These are phyloP conservation scores for Aphodius granarius DNA, from an alignment of 2,888 invertebrate genomes.

Conservation along the genomic window DNA sequence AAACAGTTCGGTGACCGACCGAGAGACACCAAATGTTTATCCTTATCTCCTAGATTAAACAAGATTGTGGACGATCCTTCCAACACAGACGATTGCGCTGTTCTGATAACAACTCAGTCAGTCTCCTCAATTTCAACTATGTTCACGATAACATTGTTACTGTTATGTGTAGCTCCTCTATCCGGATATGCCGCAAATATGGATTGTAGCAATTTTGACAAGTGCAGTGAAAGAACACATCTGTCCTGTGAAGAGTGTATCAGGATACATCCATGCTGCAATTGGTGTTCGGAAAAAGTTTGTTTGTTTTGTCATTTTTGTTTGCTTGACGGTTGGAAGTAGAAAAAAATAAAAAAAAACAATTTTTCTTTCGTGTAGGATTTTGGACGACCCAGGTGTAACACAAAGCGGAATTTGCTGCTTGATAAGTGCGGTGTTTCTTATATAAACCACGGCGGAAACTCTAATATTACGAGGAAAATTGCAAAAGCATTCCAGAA, in stretches of 20 bases:
- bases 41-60: neutral
- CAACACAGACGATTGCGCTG: neutral
- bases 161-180: neutral
- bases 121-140: neutral
- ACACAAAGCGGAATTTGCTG: slow-evolving; percentile 18
- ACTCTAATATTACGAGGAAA: slow-evolving; percentile 9
- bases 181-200: neutral
- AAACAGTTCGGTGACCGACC: neutral
- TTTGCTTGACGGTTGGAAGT: slow-evolving; percentile 17
- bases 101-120: neutral
- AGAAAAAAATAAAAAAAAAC: neutral
- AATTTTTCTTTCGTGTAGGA: slow-evolving; percentile 22
- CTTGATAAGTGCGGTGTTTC: slow-evolving; percentile 18
- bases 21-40: neutral
- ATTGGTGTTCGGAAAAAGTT: slow-evolving; percentile 20
- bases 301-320: too few relatives aligned
- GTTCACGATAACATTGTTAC: neutral
- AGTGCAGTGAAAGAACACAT: slow-evolving; percentile 14
- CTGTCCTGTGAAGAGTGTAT: slow-evolving; percentile 18
- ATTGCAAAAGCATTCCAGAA: slow-evolving; percentile 53
- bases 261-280: slow-evolving; percentile 23
- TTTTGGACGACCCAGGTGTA: slow-evolving; percentile 28
- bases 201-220: slow-evolving; percentile 9
- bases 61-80: neutral
- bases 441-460: slow-evolving; percentile 18